Evolutionary conservation across 2,797 vertebrate genomes (phyloP).

Genomic region (Micromesistius poutassou): DNA sequence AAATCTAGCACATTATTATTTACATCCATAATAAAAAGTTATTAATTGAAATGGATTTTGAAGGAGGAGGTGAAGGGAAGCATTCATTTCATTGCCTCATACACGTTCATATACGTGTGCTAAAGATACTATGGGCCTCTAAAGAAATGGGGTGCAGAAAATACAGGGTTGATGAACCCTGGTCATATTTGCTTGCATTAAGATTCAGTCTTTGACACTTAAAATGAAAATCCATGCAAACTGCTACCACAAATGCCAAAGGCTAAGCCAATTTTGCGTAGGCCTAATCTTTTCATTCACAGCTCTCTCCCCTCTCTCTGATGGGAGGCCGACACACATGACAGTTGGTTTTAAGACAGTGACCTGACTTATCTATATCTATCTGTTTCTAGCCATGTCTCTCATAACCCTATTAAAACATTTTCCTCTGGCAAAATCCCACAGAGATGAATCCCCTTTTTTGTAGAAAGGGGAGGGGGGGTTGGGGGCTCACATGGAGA

Average conservation of each 20-base stretch:
- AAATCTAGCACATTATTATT: background rate
- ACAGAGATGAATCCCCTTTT: slow-evolving; percentile 66
- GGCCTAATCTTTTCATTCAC: slow-evolving; percentile 46
- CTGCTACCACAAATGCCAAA: slow-evolving; percentile 46
- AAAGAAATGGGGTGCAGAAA: slow-evolving; percentile 3
- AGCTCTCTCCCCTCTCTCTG: slow-evolving; percentile 42
- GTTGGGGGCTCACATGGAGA: slow-evolving; percentile 48
- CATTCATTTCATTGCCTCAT: background rate
- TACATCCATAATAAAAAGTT: background rate
- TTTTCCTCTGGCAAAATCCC: slow-evolving; percentile 61
- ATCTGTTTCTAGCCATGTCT: slow-evolving; percentile 7
- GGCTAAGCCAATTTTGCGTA: slow-evolving; percentile 48
- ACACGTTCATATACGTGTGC: background rate
- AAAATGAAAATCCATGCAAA: slow-evolving; percentile 49
- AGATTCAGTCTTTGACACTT: slow-evolving; percentile 47
- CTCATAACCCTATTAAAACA: slow-evolving; percentile 66
- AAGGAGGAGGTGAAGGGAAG: background rate
- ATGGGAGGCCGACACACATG: background rate
- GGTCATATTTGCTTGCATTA: slow-evolving; percentile 37
- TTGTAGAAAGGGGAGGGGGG: slow-evolving; percentile 17
- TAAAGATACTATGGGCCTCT: background rate
- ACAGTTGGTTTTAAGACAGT: background rate
- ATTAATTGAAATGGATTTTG: background rate
- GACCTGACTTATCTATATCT: slow-evolving; percentile 4
- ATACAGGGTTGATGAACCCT: slow-evolving; percentile 45